Evolutionary conservation across 1,140 invertebrate genomes (phyloP).

Genomic region (Drosophila nebulosa): DNA sequence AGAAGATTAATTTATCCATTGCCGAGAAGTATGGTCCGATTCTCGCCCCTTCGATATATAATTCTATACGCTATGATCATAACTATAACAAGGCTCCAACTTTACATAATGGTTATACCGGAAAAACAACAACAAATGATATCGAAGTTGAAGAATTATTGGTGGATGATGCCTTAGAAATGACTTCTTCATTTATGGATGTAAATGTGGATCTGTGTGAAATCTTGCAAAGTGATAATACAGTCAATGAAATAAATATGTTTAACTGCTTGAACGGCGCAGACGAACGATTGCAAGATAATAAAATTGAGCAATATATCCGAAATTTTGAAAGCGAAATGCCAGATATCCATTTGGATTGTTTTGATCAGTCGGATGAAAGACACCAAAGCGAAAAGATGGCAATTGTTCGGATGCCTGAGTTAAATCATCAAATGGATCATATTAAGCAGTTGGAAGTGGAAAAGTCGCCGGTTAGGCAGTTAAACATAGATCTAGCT

Average conservation of each 20-base stretch:
- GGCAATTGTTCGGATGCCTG: too few relatives aligned
- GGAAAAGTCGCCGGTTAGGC: too few relatives aligned
- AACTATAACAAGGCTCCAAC: not conserved
- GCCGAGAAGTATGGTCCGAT: not conserved
- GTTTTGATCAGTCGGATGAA: not conserved
- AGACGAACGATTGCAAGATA: not conserved
- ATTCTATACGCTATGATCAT: not conserved
- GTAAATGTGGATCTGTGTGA: not conserved
- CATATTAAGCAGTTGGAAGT: too few relatives aligned
- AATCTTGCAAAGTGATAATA: not conserved
- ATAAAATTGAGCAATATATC: not conserved
- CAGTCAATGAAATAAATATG: not conserved
- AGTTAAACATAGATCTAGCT: too few relatives aligned
- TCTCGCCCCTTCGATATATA: not conserved
- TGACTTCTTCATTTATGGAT: not conserved
- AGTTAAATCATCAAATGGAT: too few relatives aligned
- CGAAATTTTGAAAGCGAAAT: not conserved
- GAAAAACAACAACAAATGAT: not conserved
- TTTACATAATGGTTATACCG: too few relatives aligned
- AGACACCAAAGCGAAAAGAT: not conserved
- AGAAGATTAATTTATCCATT: not conserved
- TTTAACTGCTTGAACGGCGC: not conserved
- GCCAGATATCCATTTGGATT: not conserved
- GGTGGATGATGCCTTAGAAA: not conserved
- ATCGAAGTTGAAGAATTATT: not conserved